Conservation (phyloP, 2,888 invertebrate species). For the Polydrusus pterygomalis region DNA sequence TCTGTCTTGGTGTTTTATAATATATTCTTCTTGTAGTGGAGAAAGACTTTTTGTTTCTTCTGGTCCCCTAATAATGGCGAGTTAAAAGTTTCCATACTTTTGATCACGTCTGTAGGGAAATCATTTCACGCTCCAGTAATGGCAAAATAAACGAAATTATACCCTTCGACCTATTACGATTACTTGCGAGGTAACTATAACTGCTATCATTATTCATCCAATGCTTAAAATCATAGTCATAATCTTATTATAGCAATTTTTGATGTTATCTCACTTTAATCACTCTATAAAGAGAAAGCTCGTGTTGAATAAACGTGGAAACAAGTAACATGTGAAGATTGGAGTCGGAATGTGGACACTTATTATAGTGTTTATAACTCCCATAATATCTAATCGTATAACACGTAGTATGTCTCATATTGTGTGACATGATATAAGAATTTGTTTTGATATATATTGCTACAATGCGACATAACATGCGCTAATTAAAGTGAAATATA, state of each 20-base stretch:
- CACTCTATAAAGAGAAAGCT: neutral
- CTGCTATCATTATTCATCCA: slow-evolving; percentile 11
- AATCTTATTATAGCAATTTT: slow-evolving; percentile 13
- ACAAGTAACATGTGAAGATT: neutral
- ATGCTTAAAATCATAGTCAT: slow-evolving; percentile 1
- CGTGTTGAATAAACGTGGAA: neutral
- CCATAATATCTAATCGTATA: neutral
- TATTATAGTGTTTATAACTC: too few relatives aligned
- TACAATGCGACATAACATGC: too few relatives aligned
- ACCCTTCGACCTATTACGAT: neutral
- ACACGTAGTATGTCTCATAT: neutral
- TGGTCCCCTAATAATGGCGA: too few relatives aligned
- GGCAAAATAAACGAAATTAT: neutral
- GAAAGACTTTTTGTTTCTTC: too few relatives aligned
- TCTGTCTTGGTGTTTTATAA: too few relatives aligned
- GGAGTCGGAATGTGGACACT: neutral
- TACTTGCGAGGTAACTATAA: slow-evolving; percentile 18
- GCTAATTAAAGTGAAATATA: too few relatives aligned
- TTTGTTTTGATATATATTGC: too few relatives aligned
- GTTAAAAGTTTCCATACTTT: too few relatives aligned
- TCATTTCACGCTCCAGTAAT: too few relatives aligned
- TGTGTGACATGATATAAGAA: too few relatives aligned
- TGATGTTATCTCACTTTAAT: neutral
- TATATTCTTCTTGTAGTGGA: too few relatives aligned
- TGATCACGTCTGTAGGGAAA: too few relatives aligned